Base-by-base conservation (phyloP, 2,113 vertebrate species). In the Pogonocichla stellata region DNA sequence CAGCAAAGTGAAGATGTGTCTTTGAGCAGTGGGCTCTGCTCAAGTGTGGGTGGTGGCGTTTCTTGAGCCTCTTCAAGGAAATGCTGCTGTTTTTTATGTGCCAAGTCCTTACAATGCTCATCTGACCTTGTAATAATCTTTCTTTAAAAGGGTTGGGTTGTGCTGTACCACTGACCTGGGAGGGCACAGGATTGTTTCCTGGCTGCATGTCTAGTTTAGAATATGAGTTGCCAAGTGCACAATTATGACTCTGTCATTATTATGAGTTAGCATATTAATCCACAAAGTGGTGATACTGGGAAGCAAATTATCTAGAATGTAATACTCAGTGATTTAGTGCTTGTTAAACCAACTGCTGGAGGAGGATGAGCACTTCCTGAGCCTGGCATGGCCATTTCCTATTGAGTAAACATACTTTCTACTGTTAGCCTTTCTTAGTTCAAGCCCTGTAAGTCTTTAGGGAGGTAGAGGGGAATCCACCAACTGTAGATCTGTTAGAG, bases 361-460 rank as follows among this genome's bases (percentile, higher is more conserved):
- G 56, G 72, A 94, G 77, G 83, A 86, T 60, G 56, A 86, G 56
- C 3, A 2, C 23, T 86, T 92, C 83, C 77, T 80, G 72, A 92
- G 67, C 60, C 33, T 84, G 72, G 40, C 56, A 34, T 78, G 94
- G 64, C 67, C 19, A 29, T 86, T 80, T 92, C 71, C 88, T 93
- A 6, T 90, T 90, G 71, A 85, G 25, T 42, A 83, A 90, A 86
- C 69, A 53, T 8, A 66, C 51, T 87, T 94, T 57, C 82, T 92
- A 24, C 47, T 80, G 71, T 88, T 83, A 81, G 67, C 47, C 45
- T 88, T 94, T 94, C 69, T 66, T 19, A 90, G 78, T 80, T 92
- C 43, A 66, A 90, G 42, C 33, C 42, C 16, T 88, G 0, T 60
- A 85, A 89, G 38, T 53, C 56, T 78, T 94, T 67, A 62, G 50